These are phyloP conservation scores for Noctua fimbriata DNA, from an alignment of 2,888 invertebrate genomes.

Conservation along the genomic window DNA sequence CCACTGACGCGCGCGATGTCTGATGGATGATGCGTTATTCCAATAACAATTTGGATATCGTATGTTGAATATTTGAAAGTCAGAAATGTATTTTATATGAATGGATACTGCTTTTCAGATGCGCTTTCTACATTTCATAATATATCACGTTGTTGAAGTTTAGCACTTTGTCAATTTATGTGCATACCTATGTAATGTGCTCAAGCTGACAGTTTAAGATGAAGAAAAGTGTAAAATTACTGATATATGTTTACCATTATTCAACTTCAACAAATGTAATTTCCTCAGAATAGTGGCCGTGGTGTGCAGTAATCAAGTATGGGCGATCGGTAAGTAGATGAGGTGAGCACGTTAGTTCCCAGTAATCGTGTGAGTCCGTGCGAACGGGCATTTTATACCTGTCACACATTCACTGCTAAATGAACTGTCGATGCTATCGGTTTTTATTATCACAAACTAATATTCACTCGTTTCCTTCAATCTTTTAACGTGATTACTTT, in stretches of 20 bases:
- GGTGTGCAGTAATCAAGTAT: constrained; percentile 60
- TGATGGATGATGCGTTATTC: constrained; percentile 90
- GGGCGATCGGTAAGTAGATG: constrained; percentile 60
- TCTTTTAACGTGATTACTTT: constrained; percentile 32
- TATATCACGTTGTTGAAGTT: constrained; percentile 53
- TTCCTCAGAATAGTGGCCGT: constrained; percentile 50
- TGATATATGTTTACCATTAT: constrained; percentile 40
- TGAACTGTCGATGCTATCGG: constrained; percentile 59
- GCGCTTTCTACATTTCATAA: constrained; percentile 58
- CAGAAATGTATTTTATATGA: constrained; percentile 73
- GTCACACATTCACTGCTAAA: constrained; percentile 72
- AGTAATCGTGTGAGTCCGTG: constrained; percentile 77
- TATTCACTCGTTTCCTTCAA: constrained; percentile 43
- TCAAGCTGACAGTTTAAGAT: constrained; percentile 22
- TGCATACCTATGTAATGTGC: constrained; percentile 6
- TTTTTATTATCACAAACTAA: constrained; percentile 58
- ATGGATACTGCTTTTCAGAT: constrained; percentile 60
- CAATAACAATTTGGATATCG: constrained; percentile 90
- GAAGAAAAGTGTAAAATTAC: constrained; percentile 36
- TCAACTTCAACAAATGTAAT: constrained; percentile 55
- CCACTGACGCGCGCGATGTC: constrained; percentile 83
- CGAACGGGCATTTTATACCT: constrained; percentile 80
- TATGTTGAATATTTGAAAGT: constrained; percentile 87
- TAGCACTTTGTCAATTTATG: constrained; percentile 44
- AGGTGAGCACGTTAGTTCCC: constrained; percentile 66